A percentile compares a stretch with the other conserved stretches of the same genome.
Conservation (phyloP, 2,888 invertebrate genomes). For the Balanococcus diminutus region DNA sequence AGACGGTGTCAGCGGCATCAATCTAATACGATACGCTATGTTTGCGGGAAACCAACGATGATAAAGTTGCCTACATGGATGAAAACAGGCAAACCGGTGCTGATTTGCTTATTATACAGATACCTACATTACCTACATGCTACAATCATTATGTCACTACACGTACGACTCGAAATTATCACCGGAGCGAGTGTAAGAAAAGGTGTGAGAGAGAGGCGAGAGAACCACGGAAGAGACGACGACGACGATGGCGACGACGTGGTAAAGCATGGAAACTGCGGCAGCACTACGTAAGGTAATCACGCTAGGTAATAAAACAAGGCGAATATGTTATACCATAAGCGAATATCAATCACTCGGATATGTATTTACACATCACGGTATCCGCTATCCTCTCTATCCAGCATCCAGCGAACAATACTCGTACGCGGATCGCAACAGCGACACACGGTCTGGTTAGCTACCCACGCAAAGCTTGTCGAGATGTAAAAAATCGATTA, state of each 20-base stretch:
- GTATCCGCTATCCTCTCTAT: background rate
- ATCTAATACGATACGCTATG: no score
- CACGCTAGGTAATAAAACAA: slow-evolving; percentile 26
- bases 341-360: slow-evolving; percentile 28
- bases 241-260: no score
- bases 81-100: background rate
- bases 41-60: no score
- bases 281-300: no score
- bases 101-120: no score
- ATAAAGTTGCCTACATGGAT: background rate
- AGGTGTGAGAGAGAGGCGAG: background rate
- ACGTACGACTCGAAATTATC: background rate
- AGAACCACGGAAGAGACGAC: no score
- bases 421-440: background rate
- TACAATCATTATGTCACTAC: background rate
- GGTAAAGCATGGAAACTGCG: background rate
- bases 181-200: background rate
- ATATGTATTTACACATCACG: background rate
- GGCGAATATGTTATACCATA: slow-evolving; percentile 25
- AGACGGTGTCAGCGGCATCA: no score
- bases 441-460: slow-evolving; percentile 18
- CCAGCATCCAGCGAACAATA: background rate
- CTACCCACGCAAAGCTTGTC: slow-evolving; percentile 39
- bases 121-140: background rate
- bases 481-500: slow-evolving; percentile 46